Percentiles rank a stretch among this genome's conserved stretches.
phyloP scores from a whole-genome alignment of 2,888 invertebrate genomes.

The Conchocele bisecta region DNA sequence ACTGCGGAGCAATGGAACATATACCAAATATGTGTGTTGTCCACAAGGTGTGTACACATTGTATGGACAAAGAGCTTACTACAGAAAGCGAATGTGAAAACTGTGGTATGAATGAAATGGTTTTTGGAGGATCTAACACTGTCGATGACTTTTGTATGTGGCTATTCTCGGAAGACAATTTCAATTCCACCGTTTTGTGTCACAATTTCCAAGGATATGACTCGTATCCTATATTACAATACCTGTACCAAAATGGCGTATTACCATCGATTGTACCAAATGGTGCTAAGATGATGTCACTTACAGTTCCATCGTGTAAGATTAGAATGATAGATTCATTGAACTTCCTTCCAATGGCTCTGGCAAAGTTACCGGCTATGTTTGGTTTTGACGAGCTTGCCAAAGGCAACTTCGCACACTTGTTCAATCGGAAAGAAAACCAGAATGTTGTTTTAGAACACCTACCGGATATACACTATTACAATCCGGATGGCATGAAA shows the following conservation, averaged over 20 bases:
- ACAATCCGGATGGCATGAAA: slow-evolving; percentile 24
- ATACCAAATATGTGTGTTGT: too few species aligned
- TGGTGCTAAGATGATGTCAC: not conserved
- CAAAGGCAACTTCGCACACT: slow-evolving; percentile 12
- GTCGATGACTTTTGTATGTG: not conserved
- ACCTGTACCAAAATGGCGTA: not conserved
- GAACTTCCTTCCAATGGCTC: not conserved
- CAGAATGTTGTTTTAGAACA: slow-evolving; percentile 1
- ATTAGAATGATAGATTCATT: slow-evolving; percentile 4
- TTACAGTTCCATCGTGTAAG: not conserved
- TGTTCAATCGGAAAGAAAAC: slow-evolving; percentile 22
- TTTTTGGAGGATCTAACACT: not conserved
- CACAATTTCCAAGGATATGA: slow-evolving; percentile 5
- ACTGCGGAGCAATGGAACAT: too few species aligned
- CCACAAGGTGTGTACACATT: too few species aligned
- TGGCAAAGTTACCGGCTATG: not conserved
- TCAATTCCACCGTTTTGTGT: not conserved
- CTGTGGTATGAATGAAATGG: not conserved
- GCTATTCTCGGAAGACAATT: not conserved
- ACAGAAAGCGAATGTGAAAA: slow-evolving; percentile 3
- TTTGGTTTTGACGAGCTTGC: not conserved
- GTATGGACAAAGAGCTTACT: too few species aligned
- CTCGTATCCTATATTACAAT: not conserved
- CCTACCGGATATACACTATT: slow-evolving; percentile 19
- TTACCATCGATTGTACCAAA: not conserved